Evolutionary conservation across 2,797 vertebrate genomes (phyloP).

Genomic region (Miichthys miiuy): DNA sequence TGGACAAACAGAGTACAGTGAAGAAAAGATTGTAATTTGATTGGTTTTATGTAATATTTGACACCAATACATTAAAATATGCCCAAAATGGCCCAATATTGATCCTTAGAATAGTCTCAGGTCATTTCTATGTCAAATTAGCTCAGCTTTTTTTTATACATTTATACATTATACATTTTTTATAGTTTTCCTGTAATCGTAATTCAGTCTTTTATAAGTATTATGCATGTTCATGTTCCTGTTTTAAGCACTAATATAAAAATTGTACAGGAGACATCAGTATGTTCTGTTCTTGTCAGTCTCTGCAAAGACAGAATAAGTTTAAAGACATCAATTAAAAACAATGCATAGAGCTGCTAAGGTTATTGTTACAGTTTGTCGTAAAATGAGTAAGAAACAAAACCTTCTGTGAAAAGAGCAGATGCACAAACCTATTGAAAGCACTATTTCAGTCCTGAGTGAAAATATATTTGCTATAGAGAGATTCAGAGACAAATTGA

Average conservation of each 20-base stretch:
- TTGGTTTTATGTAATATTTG: no score
- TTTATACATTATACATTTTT: no score
- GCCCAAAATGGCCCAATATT: no score
- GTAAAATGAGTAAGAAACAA: neutral
- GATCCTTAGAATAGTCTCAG: no score
- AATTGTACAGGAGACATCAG: neutral
- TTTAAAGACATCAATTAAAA: neutral
- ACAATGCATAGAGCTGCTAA: neutral
- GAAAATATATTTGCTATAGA: conserved; percentile 12
- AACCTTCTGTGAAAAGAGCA: neutral
- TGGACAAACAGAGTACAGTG: no score
- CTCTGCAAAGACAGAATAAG: neutral
- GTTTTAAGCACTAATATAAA: neutral
- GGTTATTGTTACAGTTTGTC: neutral
- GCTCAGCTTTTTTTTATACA: no score
- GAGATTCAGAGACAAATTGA: conserved; percentile 22
- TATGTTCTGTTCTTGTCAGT: neutral
- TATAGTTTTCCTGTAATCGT: no score
- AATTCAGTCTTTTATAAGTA: neutral
- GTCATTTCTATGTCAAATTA: no score
- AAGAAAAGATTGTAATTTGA: no score
- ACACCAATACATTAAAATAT: no score
- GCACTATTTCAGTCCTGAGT: neutral
- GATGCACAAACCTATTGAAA: neutral
- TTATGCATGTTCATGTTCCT: neutral